Evolutionary conservation across 2,113 vertebrate genomes (phyloP), one percentile per base, ranked within the genome.

Genomic region (Clarias gariepinus): DNA sequence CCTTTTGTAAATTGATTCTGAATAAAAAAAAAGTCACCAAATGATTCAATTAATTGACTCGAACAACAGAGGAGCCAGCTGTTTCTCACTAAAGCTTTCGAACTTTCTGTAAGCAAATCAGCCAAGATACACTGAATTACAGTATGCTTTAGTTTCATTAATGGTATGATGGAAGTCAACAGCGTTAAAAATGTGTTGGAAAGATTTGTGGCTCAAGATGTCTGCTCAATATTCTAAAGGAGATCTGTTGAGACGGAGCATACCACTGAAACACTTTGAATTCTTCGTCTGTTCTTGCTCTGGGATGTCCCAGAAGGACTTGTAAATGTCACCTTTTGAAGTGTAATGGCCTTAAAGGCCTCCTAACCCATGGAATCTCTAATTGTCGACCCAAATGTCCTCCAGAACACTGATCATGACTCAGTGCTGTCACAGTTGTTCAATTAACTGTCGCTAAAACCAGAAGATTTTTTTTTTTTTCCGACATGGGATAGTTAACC

Each of bases 271-370:
- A 52, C 58, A 33, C 79, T 87, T 74, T 64, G 69, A 36, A 74
- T 74, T 64, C 33, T 81, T 66, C 82, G 66, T 63, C n/a, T 76
- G 80, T 82, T 87, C 82, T 57, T 64, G 68, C 80, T 82, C 63
- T 82, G 80, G 30, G 60, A 57, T 33, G 33, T 82, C 79, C 79
- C 55, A 60, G 19, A 81, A 81, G 73, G 53, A 60, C 57, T 86
- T 63, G 78, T n/a, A 87, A 87, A 87, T 87, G 85, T 76, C 69
- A 82, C 12, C 36, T 53, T 84, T 83, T 16, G 73, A 68, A 79
- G 33, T 47, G 57, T 36, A 33, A 33, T 61, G 73, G 25, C 55
- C n/a, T n/a, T 64, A 66, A 12, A 47, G 71, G 52, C 53, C 52
- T 77, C 58, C 58, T 36, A n/a, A 61, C 23, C 41, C 28, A 47